phyloP scores from a whole-genome alignment of 2,113 vertebrate genomes.

The Vombatus ursinus region DNA sequence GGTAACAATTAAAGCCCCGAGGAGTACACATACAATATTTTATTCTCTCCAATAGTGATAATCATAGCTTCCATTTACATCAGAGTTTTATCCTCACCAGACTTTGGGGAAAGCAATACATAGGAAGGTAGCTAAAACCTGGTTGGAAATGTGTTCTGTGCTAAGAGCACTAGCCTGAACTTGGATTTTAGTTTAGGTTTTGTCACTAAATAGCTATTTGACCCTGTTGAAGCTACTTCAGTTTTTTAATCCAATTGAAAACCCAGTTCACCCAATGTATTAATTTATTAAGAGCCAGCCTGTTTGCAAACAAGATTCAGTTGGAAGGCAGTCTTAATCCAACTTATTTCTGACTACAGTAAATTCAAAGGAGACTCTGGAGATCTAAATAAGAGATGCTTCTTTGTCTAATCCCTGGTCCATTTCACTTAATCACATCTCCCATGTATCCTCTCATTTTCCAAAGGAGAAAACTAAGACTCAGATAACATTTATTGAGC shows the following conservation, averaged over 20 bases:
- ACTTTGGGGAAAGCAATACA: neutral
- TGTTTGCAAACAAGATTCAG: neutral
- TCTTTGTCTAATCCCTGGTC: neutral
- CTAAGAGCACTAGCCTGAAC: neutral
- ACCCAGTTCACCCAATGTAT: neutral
- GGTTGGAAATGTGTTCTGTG: neutral
- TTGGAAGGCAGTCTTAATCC: neutral
- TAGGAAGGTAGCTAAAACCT: neutral
- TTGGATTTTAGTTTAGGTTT: neutral
- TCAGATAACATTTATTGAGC: neutral
- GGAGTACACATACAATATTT: neutral
- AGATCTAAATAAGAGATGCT: neutral
- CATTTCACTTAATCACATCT: neutral
- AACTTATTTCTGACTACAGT: neutral
- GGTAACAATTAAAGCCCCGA: neutral
- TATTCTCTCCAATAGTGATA: neutral
- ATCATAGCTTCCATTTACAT: neutral
- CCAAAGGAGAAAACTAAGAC: neutral
- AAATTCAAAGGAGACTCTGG: neutral
- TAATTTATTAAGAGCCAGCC: neutral
- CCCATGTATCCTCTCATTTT: neutral
- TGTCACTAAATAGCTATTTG: neutral
- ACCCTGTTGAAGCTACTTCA: neutral
- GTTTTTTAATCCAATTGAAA: neutral
- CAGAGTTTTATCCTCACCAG: neutral